Evolutionary conservation across 2,113 vertebrate genomes (phyloP), one percentile per base, ranked within the genome.

Genomic region (Bucco capensis): DNA sequence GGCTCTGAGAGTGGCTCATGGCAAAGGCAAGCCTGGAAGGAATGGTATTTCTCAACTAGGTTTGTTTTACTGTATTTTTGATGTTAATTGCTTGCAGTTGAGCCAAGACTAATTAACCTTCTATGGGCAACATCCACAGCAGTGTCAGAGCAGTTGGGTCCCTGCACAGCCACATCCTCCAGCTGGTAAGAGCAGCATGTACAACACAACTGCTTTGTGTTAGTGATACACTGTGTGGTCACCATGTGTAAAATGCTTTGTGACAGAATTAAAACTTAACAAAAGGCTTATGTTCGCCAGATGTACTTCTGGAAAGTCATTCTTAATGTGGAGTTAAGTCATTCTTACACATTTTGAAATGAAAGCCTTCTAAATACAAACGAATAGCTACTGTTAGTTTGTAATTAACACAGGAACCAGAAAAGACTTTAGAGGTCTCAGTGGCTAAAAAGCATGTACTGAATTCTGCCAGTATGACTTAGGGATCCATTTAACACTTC

Each of bases 291-390:
- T 27, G 23, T 82, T 79, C 78, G 42, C 81, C 84, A 94, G 46
- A 81, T 84, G 65, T 61, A 53, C 57, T 86, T 79, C 76, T 81
- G 83, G 42, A 83, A 94, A 84, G 69, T 42, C n/a, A 24, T 65
- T 88, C 33, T 89, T 67, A 71, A 64, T 61, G 47, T 80, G 81
- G 60, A 49, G 27, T 71, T 92, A 80, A 64, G 35, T 54, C 19
- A 47, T 89, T 74, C 69, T 77, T 64, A 56, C 47, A 38, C 12
- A 28, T 71, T 64, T 74, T 83, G 60, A 77, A 91, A 91, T 83
- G 72, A 93, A 90, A 95, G 90, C 22, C 47, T 58, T 89, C 5
- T 51, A 83, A 83, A 35, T 70, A 56, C 79, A 91, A 91, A 44
- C 42, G 47, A 88, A 49, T 54, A 77, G 54, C 78, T 83, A 40